Percentiles rank a stretch among this genome's conserved stretches.
Conservation (phyloP, 2,888 invertebrate species). For the Philhelius pedissequus region DNA sequence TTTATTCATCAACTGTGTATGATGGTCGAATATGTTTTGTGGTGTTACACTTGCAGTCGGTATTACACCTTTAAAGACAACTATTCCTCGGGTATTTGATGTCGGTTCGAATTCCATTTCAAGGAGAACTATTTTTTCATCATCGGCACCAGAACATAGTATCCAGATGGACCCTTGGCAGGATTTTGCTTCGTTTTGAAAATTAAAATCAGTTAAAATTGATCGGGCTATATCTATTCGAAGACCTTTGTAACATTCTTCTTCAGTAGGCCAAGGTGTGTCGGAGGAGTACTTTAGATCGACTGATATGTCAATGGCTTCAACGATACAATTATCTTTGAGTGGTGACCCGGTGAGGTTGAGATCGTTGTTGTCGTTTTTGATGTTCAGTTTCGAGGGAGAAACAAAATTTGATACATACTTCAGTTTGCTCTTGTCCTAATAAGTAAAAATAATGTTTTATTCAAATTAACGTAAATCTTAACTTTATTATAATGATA, state of each 20-base stretch:
- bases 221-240: conserved; percentile 71
- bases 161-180: conserved; percentile 79
- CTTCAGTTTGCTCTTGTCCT: conserved; percentile 32
- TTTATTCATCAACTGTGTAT: conserved; percentile 67
- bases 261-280: conserved; percentile 74
- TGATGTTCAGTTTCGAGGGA: conserved; percentile 69
- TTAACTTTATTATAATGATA: too few species aligned
- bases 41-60: conserved; percentile 71
- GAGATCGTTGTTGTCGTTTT: conserved; percentile 54
- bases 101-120: conserved; percentile 72
- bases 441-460: not conserved
- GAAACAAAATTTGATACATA: conserved; percentile 31
- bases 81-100: conserved; percentile 73
- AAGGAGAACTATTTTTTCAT: conserved; percentile 77
- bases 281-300: conserved; percentile 69
- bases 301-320: conserved; percentile 74
- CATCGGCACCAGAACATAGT: conserved; percentile 83
- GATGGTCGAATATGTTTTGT: conserved; percentile 71
- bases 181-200: conserved; percentile 70
- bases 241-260: conserved; percentile 75
- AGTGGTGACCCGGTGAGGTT: conserved; percentile 78
- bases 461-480: too few species aligned
- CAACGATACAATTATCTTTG: conserved; percentile 76
- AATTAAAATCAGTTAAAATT: conserved; percentile 72
- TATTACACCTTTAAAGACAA: conserved; percentile 73